A percentile compares a stretch with the other conserved stretches of the same genome.
These are phyloP conservation scores for Phaedon cochleariae DNA, from an alignment of 2,888 invertebrate genomes.

Conservation along the genomic window DNA sequence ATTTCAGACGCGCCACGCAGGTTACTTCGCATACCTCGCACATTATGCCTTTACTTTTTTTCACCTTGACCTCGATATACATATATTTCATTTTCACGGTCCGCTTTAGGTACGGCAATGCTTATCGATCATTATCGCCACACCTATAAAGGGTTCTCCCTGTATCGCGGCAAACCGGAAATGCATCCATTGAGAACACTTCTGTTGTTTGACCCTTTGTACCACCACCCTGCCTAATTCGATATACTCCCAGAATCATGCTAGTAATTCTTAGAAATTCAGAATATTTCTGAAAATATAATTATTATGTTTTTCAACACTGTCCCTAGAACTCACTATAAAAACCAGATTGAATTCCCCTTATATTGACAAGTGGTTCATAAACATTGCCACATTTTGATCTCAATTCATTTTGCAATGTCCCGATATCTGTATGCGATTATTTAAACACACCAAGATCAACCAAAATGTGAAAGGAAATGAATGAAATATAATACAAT, in stretches of 20 bases:
- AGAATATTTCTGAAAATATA: too few relatives aligned
- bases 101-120: slow-evolving; percentile 5
- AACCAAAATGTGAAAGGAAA: too few relatives aligned
- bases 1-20: slow-evolving; percentile 15
- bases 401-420: too few relatives aligned
- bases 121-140: slow-evolving; percentile 1
- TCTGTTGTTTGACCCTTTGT: not conserved
- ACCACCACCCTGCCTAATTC: not conserved
- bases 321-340: too few relatives aligned
- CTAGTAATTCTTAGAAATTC: too few relatives aligned
- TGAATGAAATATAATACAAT: too few relatives aligned
- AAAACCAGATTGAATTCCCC: too few relatives aligned
- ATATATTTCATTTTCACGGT: slow-evolving; percentile 16
- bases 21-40: slow-evolving; percentile 1
- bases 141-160: slow-evolving; percentile 14
- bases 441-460: too few relatives aligned
- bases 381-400: too few relatives aligned
- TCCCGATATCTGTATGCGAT: too few relatives aligned
- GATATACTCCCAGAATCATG: not conserved
- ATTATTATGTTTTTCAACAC: too few relatives aligned
- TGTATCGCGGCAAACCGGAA: slow-evolving; percentile 12
- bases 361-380: too few relatives aligned
- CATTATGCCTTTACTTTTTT: slow-evolving; percentile 34
- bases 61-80: slow-evolving; percentile 30
- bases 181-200: slow-evolving; percentile 13